Evolutionary conservation across 2,797 vertebrate species (phyloP).

Genomic region (Acanthornis magna): DNA sequence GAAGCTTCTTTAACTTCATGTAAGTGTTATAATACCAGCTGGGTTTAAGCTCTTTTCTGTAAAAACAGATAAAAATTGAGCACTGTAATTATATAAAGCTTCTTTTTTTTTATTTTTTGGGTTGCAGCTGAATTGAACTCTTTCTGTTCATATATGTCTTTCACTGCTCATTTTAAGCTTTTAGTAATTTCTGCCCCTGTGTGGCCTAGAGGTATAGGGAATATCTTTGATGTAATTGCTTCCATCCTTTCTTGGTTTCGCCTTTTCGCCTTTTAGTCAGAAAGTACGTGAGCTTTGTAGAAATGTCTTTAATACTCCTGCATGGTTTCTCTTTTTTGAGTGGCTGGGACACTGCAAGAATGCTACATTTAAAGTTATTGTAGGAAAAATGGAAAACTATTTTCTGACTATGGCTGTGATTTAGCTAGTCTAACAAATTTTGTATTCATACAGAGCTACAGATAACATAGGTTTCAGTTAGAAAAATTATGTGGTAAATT

Average conservation of each 20-base stretch:
- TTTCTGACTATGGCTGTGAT: background rate
- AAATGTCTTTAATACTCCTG: background rate
- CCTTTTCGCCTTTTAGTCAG: background rate
- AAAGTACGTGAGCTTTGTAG: background rate
- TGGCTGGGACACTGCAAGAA: background rate
- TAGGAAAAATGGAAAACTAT: background rate
- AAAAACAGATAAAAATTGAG: background rate
- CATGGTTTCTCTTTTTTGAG: background rate
- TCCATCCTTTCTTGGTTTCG: background rate
- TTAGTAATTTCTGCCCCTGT: background rate
- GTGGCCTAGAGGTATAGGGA: background rate
- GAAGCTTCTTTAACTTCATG: background rate
- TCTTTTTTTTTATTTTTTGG: background rate
- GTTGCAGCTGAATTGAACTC: background rate
- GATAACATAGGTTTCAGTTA: background rate
- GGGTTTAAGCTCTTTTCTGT: background rate
- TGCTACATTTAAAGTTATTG: background rate
- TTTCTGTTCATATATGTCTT: background rate
- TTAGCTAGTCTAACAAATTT: background rate
- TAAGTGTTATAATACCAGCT: background rate
- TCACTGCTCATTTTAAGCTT: background rate
- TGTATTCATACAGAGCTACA: background rate
- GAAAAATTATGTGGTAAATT: background rate
- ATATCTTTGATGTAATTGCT: background rate
- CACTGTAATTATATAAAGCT: background rate